phyloP scores from a whole-genome alignment of 2,113 vertebrate genomes.

The Periophthalmus modestus region DNA sequence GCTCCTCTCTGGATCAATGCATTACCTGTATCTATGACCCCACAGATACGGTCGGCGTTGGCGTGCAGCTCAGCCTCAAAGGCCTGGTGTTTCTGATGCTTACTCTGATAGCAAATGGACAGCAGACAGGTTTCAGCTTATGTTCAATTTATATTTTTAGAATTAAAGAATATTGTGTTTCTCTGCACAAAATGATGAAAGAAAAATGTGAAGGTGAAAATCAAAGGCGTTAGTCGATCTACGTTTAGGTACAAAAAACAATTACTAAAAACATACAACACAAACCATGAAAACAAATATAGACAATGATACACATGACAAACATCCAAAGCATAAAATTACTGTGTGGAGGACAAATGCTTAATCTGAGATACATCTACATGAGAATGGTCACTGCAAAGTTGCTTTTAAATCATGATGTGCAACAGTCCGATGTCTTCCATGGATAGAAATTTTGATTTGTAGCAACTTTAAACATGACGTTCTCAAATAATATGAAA shows the following conservation, averaged over 20 bases:
- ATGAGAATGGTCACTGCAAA: slow-evolving; percentile 49
- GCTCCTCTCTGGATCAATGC: slow-evolving; percentile 94
- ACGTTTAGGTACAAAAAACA: slow-evolving; percentile 6
- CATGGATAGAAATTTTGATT: background rate
- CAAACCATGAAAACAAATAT: slow-evolving; percentile 19
- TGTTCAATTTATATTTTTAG: background rate
- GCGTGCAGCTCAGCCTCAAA: slow-evolving; percentile 97
- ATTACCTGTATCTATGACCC: slow-evolving; percentile 95
- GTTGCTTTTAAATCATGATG: slow-evolving; percentile 31
- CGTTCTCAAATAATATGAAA: slow-evolving; percentile 19
- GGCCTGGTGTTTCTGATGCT: slow-evolving; percentile 98
- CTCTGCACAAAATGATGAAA: slow-evolving; percentile 9
- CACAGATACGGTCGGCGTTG: slow-evolving; percentile 93
- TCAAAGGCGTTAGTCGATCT: background rate
- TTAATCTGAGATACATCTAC: slow-evolving; percentile 23
- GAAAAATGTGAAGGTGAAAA: background rate
- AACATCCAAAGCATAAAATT: slow-evolving; percentile 46
- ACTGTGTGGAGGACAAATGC: slow-evolving; percentile 25
- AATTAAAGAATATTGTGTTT: background rate
- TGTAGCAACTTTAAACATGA: slow-evolving; percentile 60
- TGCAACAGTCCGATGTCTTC: background rate
- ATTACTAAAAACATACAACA: slow-evolving; percentile 27
- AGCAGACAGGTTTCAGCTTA: slow-evolving; percentile 6
- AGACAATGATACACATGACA: slow-evolving; percentile 41
- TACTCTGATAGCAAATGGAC: slow-evolving; percentile 81